These are phyloP conservation scores for Cepaea hortensis DNA, from an alignment of 2,888 invertebrate species.

Conservation along the genomic window DNA sequence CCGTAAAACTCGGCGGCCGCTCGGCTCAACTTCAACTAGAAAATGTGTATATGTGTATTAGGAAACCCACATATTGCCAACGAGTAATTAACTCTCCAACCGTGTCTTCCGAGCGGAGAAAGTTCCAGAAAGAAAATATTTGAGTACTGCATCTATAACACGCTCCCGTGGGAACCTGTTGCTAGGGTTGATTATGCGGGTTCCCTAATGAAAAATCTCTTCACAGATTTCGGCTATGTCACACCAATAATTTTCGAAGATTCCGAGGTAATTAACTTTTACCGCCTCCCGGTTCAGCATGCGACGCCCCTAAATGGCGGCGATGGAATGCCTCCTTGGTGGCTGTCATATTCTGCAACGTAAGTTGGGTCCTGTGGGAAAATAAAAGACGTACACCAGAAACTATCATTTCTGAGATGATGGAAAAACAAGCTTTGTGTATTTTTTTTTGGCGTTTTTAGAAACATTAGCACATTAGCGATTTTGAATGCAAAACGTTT, in stretches of 20 bases:
- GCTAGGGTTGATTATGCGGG: conserved; percentile 12
- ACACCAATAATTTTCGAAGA: conserved; percentile 29
- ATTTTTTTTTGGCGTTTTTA: too few relatives aligned
- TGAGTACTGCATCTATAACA: conserved; percentile 4
- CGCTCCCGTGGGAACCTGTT: conserved; percentile 43
- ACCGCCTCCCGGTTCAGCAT: not conserved
- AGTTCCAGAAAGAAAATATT: conserved; percentile 33
- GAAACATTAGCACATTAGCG: too few relatives aligned
- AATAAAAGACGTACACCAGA: not conserved
- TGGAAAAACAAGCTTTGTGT: not conserved
- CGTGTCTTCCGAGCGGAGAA: conserved; percentile 1
- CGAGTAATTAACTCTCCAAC: conserved; percentile 38
- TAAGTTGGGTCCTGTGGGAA: conserved; percentile 9
- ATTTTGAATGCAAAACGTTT: too few relatives aligned
- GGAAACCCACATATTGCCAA: conserved; percentile 14
- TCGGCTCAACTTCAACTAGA: not conserved
- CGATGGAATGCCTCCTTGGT: conserved; percentile 20
- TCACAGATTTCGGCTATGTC: not conserved
- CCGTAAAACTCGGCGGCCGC: not conserved
- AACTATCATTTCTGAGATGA: not conserved
- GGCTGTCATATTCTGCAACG: not conserved
- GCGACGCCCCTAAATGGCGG: conserved; percentile 24
- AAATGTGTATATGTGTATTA: conserved; percentile 15
- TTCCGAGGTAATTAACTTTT: conserved; percentile 35
- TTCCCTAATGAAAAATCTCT: conserved; percentile 36